Conservation (phyloP, 2,797 vertebrate species). For the Choloepus didactylus region DNA sequence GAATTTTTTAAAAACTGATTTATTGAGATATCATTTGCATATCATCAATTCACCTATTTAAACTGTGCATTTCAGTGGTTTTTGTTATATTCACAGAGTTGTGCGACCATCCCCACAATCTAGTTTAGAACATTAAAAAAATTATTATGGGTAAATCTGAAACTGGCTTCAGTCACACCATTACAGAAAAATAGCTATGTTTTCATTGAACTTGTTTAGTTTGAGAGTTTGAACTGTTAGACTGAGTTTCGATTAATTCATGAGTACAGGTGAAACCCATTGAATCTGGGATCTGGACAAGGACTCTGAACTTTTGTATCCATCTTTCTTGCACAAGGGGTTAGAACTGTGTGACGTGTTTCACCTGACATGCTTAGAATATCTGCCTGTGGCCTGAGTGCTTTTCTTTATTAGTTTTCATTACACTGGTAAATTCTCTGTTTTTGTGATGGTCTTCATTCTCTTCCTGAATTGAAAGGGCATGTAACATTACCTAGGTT, state of each 20-base stretch:
- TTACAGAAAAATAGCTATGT: constrained; percentile 26
- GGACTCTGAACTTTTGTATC: not conserved
- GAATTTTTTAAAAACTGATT: not conserved
- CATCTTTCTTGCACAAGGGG: not conserved
- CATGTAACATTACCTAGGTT: not conserved
- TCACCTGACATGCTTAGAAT: not conserved
- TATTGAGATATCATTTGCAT: not conserved
- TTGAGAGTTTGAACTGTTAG: constrained; percentile 25
- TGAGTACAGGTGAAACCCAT: not conserved
- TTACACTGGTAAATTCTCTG: not conserved
- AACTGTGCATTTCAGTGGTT: not conserved
- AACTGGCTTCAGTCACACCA: not conserved
- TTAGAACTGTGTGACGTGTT: not conserved
- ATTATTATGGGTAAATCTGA: not conserved
- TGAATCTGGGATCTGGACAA: constrained; percentile 11
- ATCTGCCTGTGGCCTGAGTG: not conserved
- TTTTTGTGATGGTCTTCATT: not conserved
- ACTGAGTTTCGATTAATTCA: constrained; percentile 28
- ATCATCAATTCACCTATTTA: not conserved
- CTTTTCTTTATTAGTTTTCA: not conserved
- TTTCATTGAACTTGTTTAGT: constrained; percentile 13
- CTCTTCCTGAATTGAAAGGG: constrained; percentile 3
- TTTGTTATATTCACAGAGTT: not conserved
- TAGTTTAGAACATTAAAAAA: constrained; percentile 35
- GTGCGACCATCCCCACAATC: not conserved